Conservation (phyloP, 1,140 invertebrate genomes). For the Drosophila repleta region DNA sequence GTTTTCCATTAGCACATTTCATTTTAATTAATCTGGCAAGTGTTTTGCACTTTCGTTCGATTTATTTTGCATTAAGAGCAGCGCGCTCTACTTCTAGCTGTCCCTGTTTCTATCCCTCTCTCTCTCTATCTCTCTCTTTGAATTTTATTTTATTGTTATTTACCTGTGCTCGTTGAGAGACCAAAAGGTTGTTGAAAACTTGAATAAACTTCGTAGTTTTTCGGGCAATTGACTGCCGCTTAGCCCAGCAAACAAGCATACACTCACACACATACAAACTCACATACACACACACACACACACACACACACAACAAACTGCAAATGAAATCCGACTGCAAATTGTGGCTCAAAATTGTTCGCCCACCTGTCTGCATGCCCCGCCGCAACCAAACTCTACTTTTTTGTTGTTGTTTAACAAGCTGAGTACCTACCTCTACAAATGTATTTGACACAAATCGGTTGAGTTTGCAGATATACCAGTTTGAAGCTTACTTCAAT, state of each 20-base stretch:
- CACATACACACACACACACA: constrained; percentile 26
- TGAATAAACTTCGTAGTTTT: constrained; percentile 26
- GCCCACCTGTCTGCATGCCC: constrained; percentile 35
- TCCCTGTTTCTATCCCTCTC: not conserved
- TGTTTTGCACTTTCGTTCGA: constrained; percentile 70
- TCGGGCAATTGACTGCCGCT: constrained; percentile 12
- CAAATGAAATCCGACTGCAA: constrained; percentile 42
- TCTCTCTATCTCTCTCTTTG: not conserved
- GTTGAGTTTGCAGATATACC: constrained; percentile 33
- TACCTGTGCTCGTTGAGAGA: constrained; percentile 15
- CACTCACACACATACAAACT: constrained; percentile 7
- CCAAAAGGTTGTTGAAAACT: constrained; percentile 13
- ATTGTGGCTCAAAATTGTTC: constrained; percentile 40
- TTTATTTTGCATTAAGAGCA: constrained; percentile 61
- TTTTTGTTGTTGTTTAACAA: constrained; percentile 41
- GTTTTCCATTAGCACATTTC: constrained; percentile 65
- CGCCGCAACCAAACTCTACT: constrained; percentile 14
- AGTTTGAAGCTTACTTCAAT: too few species aligned
- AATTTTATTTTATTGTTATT: constrained; percentile 52
- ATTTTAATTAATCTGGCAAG: constrained; percentile 75
- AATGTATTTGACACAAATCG: constrained; percentile 38
- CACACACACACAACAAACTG: too few species aligned
- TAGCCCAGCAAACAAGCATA: not conserved
- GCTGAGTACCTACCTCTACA: constrained; percentile 26
- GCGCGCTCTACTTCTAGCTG: not conserved